Evolutionary conservation across 2,888 invertebrate genomes (phyloP), one percentile per base, ranked within the genome.

Genomic region (Drosophila mayaguana): DNA sequence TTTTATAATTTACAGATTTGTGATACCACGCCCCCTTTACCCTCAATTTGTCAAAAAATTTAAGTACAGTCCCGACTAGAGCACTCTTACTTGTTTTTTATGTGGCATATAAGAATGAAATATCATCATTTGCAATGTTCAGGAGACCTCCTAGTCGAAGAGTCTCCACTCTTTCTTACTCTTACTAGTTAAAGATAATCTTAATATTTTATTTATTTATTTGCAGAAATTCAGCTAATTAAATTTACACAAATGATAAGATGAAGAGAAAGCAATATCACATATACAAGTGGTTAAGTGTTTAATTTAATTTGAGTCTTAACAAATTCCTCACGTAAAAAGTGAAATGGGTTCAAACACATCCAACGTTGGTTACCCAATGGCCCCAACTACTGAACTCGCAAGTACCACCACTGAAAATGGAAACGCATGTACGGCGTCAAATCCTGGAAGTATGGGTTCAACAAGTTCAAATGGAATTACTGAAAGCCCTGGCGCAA

Each of bases 261-360:
- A 68, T 50, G 51, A 62, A 63, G 32, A 53, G 46, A 65, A 54
- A 18, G 11, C 12, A 46, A 25, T 8, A 34, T 51, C 43, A 11
- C 43, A 12, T 32, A 8, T 46, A 54, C 18, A 66, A 65, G 32
- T 38, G 40, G 14, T 36, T 38, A 28, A 62, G 12, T 18, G 16
- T 28, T 66, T 46, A 66, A 42, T 28, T 28, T 20, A 25, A 18
- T 38, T 54, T 14, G 38, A 53, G 22, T 16, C 18, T 46, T 11
- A 40, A 46, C 16, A 40, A 66, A 16, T 40, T 34, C 28, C 32
- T 20, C n/a, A n/a, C 48, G n/a, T 42, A 20, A 28, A 7, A 8
- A 54, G 43, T 45, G 46, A 56, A 45, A 93, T 93, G 93, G 93
- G 93, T 76, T 93, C 93, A 69, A 92, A 91, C 77, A 90, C 91